Evolutionary conservation across 30 jellyfish, hydroid and myxozoan species (phyloP), one percentile per base, ranked within the genome.

Genomic region (Pelagia noctiluca): DNA sequence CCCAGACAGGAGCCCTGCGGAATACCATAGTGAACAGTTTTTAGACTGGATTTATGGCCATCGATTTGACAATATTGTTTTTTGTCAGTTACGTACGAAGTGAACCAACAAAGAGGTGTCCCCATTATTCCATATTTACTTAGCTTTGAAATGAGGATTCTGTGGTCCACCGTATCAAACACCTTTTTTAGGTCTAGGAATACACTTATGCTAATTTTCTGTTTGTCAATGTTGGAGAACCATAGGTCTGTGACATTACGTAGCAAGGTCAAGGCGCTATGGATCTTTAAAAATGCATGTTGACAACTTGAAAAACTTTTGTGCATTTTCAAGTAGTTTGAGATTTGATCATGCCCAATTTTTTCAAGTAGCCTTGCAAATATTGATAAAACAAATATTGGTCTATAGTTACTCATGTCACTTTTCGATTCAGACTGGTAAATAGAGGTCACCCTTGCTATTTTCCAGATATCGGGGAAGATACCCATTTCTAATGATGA

Each of bases 271-370:
- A n/a, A n/a, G n/a, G n/a, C n/a, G n/a, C n/a, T n/a, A n/a, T n/a
- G n/a, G n/a, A 71, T 36, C 83, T 71, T 71, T 28, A 36, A 23
- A 47, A 68, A 68, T 68, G 81, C 81, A 68, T 68, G 81, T 35
- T 68, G 81, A 36, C 65, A 68, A 30, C 13, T 29, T 7, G 81
- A 30, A 34, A 68, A 35, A n/a, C n/a, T 68, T 3, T 35, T 68
- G 8, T 68, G 28, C 12, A 5, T 63, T 25, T 29, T 68, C 63
- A 68, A 11, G 63, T 29, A 68, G 46, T 68, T 68, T 34, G 62
- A 68, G 81, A 68, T 63, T 68, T 68, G 62, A 68, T 68, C 64
- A 35, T 68, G 81, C 7, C 25, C 57, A 16, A 42, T 42, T 42
- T 42, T 16, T 16, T 42, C 57, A 16, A 42, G 8, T 42, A 42